Evolutionary conservation across 2,888 invertebrate genomes (phyloP).

Genomic region (Toxonevra muliebris): DNA sequence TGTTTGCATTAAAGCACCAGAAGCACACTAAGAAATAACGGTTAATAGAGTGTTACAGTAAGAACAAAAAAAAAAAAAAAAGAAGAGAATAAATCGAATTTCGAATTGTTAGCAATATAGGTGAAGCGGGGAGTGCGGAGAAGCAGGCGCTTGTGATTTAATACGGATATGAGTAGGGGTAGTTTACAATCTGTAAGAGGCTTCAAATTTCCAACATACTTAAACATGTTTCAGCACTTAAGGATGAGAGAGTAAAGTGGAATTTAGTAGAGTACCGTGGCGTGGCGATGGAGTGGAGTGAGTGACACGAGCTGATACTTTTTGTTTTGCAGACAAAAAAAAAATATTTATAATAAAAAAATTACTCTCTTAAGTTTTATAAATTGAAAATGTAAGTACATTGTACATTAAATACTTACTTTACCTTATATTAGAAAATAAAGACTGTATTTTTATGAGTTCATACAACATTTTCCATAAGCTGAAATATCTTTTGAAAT

Average conservation of each 20-base stretch:
- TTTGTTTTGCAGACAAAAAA: too few species aligned
- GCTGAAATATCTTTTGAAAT: too few species aligned
- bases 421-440: too few species aligned
- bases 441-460: too few species aligned
- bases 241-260: conserved; percentile 43
- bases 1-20: conserved; percentile 3
- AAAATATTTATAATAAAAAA: too few species aligned
- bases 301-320: not conserved
- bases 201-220: conserved; percentile 45
- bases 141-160: not conserved
- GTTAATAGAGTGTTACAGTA: conserved; percentile 6
- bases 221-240: conserved; percentile 60
- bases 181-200: conserved; percentile 16
- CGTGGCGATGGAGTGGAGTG: not conserved
- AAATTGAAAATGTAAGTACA: too few species aligned
- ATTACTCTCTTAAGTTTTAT: too few species aligned
- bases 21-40: conserved; percentile 11
- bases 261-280: not conserved
- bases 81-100: not conserved
- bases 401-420: too few species aligned
- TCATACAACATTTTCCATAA: too few species aligned
- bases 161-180: not conserved
- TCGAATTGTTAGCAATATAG: not conserved
- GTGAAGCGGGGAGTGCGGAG: too few species aligned
- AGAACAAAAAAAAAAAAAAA: conserved; percentile 9